phyloP scores from a whole-genome alignment of 1,140 invertebrate genomes.

The Pogonognathellus flavescens region DNA sequence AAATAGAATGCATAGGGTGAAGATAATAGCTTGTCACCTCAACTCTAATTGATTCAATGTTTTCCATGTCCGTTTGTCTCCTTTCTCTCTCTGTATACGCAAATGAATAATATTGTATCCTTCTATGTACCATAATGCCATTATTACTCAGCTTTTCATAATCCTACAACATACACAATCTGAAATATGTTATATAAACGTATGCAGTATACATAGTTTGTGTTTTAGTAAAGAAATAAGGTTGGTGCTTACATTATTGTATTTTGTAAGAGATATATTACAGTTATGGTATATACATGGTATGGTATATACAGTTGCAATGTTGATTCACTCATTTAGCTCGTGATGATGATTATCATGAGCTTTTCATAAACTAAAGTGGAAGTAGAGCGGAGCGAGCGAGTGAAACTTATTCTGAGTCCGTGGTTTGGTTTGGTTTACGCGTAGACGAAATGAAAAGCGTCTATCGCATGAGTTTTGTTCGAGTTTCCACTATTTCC shows the following conservation, averaged over 20 bases:
- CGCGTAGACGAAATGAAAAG: neutral
- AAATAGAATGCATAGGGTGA: constrained; percentile 55
- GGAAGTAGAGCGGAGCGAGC: constrained; percentile 33
- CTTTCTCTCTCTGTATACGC: neutral
- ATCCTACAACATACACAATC: too few species aligned
- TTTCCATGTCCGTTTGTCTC: constrained; percentile 15
- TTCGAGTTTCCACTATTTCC: neutral
- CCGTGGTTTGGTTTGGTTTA: neutral
- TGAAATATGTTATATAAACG: too few species aligned
- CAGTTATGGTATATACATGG: neutral
- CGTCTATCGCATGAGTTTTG: neutral
- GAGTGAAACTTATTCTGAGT: constrained; percentile 31
- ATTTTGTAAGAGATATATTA: neutral
- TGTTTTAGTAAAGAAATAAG: too few species aligned
- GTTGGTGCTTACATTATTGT: too few species aligned
- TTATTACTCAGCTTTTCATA: neutral
- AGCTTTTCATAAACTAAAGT: constrained; percentile 49
- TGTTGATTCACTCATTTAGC: constrained; percentile 20
- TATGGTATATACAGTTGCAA: neutral
- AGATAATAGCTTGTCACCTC: constrained; percentile 61
- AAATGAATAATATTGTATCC: neutral
- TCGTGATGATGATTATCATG: constrained; percentile 31
- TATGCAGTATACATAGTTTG: too few species aligned
- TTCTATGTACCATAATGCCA: neutral
- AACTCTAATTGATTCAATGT: constrained; percentile 62